Conservation (phyloP, 2,888 invertebrate species). For the Drosophila anomalata region DNA sequence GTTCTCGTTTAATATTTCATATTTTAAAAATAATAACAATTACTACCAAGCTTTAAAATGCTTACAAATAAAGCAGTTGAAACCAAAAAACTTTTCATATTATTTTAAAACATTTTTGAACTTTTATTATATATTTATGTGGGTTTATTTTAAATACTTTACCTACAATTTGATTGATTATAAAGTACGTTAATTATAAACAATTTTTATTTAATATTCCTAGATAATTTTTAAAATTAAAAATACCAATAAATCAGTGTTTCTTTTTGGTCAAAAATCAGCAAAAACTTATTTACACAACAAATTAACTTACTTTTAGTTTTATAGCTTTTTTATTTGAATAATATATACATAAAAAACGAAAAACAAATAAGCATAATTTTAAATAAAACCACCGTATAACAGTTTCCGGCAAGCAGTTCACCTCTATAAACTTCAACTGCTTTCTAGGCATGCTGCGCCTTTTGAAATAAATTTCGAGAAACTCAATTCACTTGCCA, state of each 20-base stretch:
- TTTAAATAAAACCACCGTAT: background rate
- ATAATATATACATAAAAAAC: background rate
- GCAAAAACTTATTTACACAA: too few relatives aligned
- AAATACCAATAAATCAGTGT: too few relatives aligned
- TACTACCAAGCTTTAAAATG: background rate
- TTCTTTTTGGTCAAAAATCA: too few relatives aligned
- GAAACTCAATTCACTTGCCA: constrained; percentile 37
- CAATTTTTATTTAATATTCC: too few relatives aligned
- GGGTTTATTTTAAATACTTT: too few relatives aligned
- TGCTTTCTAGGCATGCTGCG: background rate
- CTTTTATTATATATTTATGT: too few relatives aligned
- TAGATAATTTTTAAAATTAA: too few relatives aligned
- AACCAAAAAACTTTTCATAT: too few relatives aligned
- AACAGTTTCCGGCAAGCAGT: constrained; percentile 14
- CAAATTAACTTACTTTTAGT: too few relatives aligned
- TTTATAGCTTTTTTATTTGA: background rate
- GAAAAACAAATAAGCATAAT: background rate
- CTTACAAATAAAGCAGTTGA: background rate
- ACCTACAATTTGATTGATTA: too few relatives aligned
- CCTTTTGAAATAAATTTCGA: background rate
- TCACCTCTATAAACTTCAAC: background rate
- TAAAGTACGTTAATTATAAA: too few relatives aligned
- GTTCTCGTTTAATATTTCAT: background rate
- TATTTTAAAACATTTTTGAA: too few relatives aligned
- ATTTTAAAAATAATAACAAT: background rate